Evolutionary conservation across 2,888 invertebrate species (phyloP).

Genomic region (Rutpela maculata): DNA sequence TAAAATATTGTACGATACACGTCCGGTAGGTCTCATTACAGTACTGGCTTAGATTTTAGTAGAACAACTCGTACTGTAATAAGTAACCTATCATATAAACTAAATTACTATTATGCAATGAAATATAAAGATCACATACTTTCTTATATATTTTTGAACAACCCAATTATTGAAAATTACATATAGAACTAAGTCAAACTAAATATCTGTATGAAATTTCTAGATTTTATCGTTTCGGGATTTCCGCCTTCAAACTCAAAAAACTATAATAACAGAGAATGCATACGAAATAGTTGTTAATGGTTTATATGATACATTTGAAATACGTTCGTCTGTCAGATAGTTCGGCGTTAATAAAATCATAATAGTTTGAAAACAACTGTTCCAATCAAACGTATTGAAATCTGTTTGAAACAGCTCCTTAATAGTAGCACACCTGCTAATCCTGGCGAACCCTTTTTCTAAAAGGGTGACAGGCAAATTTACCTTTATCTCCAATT

Average conservation of each 20-base stretch:
- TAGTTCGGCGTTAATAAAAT: neutral
- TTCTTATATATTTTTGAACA: no score
- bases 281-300: neutral
- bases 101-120: no score
- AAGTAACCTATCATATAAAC: no score
- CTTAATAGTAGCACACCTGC: conserved; percentile 45
- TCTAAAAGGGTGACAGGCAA: conserved; percentile 59
- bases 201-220: no score
- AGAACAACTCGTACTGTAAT: no score
- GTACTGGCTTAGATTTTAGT: no score
- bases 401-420: conserved; percentile 18
- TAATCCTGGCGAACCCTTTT: conserved; percentile 52
- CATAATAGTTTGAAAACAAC: conserved; percentile 22
- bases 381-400: conserved; percentile 31
- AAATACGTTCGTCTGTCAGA: neutral
- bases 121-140: no score
- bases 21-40: no score
- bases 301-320: neutral
- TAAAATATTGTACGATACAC: no score
- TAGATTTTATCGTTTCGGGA: no score
- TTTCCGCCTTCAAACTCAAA: neutral
- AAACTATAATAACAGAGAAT: neutral
- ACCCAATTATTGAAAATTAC: no score
- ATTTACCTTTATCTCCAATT: conserved; percentile 55
- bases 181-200: no score